Base-by-base conservation (phyloP, 2,888 invertebrate genomes). In the Hypolimnas misippus region DNA sequence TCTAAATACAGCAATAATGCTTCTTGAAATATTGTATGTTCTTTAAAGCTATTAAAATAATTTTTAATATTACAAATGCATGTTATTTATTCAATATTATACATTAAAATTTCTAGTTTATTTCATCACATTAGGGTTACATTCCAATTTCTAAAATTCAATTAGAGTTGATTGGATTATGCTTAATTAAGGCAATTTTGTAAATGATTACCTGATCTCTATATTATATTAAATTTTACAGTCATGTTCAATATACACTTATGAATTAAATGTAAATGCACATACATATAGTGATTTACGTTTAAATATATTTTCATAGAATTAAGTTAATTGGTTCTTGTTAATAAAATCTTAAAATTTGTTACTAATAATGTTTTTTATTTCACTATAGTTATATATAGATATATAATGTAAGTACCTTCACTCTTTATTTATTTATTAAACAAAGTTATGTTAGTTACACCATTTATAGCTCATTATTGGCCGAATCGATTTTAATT, bases 311-410 rank as follows among this genome's bases (percentile, higher is more conserved):
- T 67, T 67, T 64, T 71, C 42, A 17, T 46, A 46, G 44, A 3
- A 62, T 62, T 77, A 75, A 73, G 72, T 75, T 74, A 14, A 49
- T 49, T 29, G 49, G 49, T 49, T 49, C 49, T 81, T 81, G 68
- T 83, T 81, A 84, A 81, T 83, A 83, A 82, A 84, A 77, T 76
- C 69, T 76, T 76, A 70, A 73, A 76, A 62, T 76, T 81, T 80
- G 78, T 84, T 81, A 73, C 55, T 53, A 65, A 21, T 53, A 38
- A 31, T 16, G 33, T 65, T 75, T 71, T 68, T 68, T 69, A 69
- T 56, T 50, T 44, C 21, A 0, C 7, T n/a, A n/a, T n/a, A n/a
- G n/a, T n/a, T n/a, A n/a, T n/a, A n/a, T n/a, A n/a, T n/a, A n/a
- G n/a, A n/a, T n/a, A n/a, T n/a, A n/a, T n/a, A n/a, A n/a, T n/a